Evolutionary conservation across 2,797 vertebrate genomes (phyloP).

Genomic region (Cygnus olor): DNA sequence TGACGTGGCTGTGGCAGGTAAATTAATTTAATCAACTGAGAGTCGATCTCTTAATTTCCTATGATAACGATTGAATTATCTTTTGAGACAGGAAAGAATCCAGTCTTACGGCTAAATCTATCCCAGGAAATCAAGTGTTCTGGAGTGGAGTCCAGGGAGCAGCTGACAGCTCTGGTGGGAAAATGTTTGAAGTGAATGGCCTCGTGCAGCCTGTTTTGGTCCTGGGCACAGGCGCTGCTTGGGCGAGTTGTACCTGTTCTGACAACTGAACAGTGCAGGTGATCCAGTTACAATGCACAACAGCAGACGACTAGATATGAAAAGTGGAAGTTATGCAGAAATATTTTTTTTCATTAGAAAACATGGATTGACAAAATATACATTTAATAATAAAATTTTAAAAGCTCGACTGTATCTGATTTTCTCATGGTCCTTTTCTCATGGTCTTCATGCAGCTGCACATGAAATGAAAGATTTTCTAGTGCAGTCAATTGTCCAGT

Average conservation of each 20-base stretch:
- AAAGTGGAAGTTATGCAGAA: not conserved
- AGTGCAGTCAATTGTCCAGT: not conserved
- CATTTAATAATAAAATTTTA: too few species aligned
- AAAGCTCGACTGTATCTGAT: not conserved
- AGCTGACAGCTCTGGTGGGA: accelerated
- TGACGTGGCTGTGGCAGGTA: not conserved
- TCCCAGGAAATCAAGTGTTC: not conserved
- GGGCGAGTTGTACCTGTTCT: not conserved
- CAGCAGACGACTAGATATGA: not conserved
- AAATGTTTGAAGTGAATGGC: not conserved
- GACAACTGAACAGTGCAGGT: not conserved
- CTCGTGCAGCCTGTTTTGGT: not conserved
- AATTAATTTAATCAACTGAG: not conserved
- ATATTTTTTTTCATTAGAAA: not conserved
- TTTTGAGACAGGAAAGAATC: not conserved
- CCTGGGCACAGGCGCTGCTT: accelerated
- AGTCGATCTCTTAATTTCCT: not conserved
- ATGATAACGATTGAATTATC: not conserved
- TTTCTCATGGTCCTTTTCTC: not conserved
- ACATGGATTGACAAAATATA: not conserved
- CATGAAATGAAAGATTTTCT: not conserved
- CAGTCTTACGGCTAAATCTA: not conserved
- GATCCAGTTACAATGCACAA: not conserved
- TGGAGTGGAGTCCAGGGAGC: accelerated
- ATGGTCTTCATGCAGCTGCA: accelerated